Evolutionary conservation across 92 coral and sea anemone species (phyloP).

Genomic region (Virgularia gustaviana): DNA sequence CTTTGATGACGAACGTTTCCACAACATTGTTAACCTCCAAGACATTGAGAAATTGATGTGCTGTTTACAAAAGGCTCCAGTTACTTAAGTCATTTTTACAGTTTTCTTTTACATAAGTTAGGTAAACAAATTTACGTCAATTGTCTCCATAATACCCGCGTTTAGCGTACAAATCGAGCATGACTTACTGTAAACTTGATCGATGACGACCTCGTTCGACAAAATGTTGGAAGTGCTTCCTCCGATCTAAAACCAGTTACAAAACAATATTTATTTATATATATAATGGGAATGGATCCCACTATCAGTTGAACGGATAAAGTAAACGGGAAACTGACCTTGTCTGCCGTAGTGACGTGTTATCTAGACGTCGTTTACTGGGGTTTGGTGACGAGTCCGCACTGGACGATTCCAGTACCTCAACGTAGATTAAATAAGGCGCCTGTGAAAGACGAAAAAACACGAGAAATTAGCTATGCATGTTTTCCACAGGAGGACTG

Average conservation of each 20-base stretch:
- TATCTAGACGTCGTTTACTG: constrained; percentile 74
- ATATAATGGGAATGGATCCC: not conserved
- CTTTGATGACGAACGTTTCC: too few relatives aligned
- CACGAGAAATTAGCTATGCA: not conserved
- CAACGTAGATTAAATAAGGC: constrained; percentile 92
- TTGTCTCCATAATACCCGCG: too few relatives aligned
- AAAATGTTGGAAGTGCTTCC: constrained; percentile 92
- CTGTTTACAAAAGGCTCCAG: too few relatives aligned
- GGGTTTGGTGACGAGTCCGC: constrained; percentile 80
- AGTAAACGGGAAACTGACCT: constrained; percentile 57
- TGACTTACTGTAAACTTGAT: constrained; percentile 73
- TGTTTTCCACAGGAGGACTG: not conserved
- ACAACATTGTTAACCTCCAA: too few relatives aligned
- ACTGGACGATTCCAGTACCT: constrained; percentile 73
- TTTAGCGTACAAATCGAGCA: too few relatives aligned
- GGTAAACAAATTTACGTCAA: too few relatives aligned
- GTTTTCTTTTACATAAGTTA: too few relatives aligned
- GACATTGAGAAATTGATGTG: too few relatives aligned
- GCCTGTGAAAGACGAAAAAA: constrained; percentile 52
- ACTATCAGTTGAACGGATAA: too few relatives aligned
- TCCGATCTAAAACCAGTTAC: constrained; percentile 83
- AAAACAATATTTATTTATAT: not conserved
- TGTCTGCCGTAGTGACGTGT: constrained; percentile 78
- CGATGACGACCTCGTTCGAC: constrained; percentile 61
- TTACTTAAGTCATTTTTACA: too few relatives aligned